Percentiles rank a stretch among this genome's conserved stretches.
Evolutionary conservation across 2,113 vertebrate genomes (phyloP).

Genomic region (Archocentrus centrarchus): DNA sequence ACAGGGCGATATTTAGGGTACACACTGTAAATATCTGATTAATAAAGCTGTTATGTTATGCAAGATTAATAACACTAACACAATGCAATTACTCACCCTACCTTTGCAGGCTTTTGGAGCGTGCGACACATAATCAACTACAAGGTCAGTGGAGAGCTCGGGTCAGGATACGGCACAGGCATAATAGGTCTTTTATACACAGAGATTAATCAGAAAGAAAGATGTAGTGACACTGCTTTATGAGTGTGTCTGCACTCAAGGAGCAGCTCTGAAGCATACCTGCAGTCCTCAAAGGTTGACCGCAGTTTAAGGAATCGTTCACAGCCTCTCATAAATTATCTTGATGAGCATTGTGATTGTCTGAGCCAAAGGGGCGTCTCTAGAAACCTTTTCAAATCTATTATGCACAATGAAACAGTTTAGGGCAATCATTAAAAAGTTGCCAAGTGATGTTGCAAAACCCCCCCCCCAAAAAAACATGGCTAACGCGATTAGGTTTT

Average conservation of each 20-base stretch:
- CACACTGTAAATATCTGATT: conserved; percentile 53
- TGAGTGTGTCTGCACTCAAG: conserved; percentile 49
- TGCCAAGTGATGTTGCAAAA: conserved; percentile 40
- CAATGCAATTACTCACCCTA: conserved; percentile 46
- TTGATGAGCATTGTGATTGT: conserved; percentile 58
- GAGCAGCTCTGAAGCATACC: conserved; percentile 43
- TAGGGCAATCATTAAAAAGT: conserved; percentile 42
- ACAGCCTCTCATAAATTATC: conserved; percentile 69
- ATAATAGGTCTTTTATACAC: conserved; percentile 65
- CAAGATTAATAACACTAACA: conserved; percentile 63
- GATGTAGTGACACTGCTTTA: conserved; percentile 62
- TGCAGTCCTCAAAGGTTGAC: conserved; percentile 58
- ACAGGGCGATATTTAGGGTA: conserved; percentile 23
- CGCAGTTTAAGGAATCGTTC: conserved; percentile 66
- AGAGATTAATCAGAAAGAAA: conserved; percentile 67
- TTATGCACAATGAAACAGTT: conserved; percentile 52
- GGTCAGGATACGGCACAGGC: conserved; percentile 42
- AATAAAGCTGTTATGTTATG: conserved; percentile 54
- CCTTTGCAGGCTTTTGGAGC: conserved; percentile 55
- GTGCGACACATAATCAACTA: conserved; percentile 60
- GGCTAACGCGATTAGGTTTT: background rate
- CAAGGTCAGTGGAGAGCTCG: conserved; percentile 66
- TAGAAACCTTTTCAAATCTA: conserved; percentile 42
- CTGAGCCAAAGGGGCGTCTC: conserved; percentile 46
- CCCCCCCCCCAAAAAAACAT: background rate